These are phyloP conservation scores for Serripes groenlandicus DNA, from an alignment of 2,888 invertebrate genomes.

Conservation along the genomic window DNA sequence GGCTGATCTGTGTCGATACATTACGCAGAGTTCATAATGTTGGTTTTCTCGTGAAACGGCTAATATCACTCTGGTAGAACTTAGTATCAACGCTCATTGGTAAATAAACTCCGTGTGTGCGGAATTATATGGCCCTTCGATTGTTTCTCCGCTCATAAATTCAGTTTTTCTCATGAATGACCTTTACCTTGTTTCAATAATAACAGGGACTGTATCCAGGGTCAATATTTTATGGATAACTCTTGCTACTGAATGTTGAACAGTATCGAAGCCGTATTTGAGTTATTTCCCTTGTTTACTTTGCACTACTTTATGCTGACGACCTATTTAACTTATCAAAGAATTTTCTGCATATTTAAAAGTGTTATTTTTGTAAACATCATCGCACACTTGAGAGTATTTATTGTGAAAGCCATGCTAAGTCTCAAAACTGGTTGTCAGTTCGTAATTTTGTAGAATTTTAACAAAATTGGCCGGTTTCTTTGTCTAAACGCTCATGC, in stretches of 20 bases:
- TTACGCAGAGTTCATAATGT: no score
- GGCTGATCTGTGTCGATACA: no score
- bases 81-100: no score
- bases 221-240: neutral
- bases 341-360: constrained; percentile 34
- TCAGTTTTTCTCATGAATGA: no score
- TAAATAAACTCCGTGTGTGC: no score
- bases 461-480: constrained; percentile 7
- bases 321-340: constrained; percentile 15
- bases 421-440: constrained; percentile 37
- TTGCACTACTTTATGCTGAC: constrained; percentile 3
- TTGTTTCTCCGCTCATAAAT: no score
- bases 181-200: no score
- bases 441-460: constrained; percentile 49
- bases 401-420: neutral
- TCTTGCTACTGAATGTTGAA: neutral
- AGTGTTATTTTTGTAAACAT: constrained; percentile 22
- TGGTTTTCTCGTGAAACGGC: no score
- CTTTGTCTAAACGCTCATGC: constrained; percentile 53
- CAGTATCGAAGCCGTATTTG: neutral
- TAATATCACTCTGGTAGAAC: no score
- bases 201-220: neutral
- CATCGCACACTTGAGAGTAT: constrained; percentile 40
- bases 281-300: constrained; percentile 14
- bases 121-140: no score